Conservation (phyloP, 2,797 vertebrate genomes). For the Nannoperca australis region DNA sequence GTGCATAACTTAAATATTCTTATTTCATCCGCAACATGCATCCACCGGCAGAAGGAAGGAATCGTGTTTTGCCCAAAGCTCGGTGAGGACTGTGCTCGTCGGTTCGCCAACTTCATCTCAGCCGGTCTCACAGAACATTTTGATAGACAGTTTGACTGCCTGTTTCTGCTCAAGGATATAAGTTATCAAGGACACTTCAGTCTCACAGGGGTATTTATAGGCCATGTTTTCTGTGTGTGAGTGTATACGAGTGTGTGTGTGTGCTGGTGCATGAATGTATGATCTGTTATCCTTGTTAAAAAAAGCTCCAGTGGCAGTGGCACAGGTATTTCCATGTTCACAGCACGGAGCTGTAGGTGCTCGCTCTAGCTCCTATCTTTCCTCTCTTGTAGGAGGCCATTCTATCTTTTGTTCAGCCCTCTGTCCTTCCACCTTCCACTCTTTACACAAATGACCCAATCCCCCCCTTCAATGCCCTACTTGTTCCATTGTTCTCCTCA, state of each 20-base stretch:
- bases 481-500: conserved; percentile 40
- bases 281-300: conserved; percentile 36
- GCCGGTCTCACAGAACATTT: conserved; percentile 39
- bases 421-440: conserved; percentile 15
- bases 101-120: conserved; percentile 39
- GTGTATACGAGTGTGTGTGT: neutral
- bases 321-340: conserved; percentile 31
- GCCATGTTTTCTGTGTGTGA: conserved; percentile 27
- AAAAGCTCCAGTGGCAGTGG: conserved; percentile 33
- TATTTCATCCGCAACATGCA: conserved; percentile 40
- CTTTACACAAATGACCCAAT: conserved; percentile 43
- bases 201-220: conserved; percentile 62
- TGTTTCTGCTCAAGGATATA: conserved; percentile 55
- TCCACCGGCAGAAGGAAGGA: conserved; percentile 17
- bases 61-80: conserved; percentile 24
- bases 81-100: neutral
- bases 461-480: conserved; percentile 20
- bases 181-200: conserved; percentile 56
- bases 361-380: conserved; percentile 17
- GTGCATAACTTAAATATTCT: conserved; percentile 30
- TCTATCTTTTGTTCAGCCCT: conserved; percentile 20
- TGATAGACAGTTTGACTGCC: conserved; percentile 53
- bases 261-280: conserved; percentile 33
- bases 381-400: conserved; percentile 18
- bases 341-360: conserved; percentile 19